phyloP scores from a whole-genome alignment of 2,888 invertebrate species.

The Atethmia centrago region DNA sequence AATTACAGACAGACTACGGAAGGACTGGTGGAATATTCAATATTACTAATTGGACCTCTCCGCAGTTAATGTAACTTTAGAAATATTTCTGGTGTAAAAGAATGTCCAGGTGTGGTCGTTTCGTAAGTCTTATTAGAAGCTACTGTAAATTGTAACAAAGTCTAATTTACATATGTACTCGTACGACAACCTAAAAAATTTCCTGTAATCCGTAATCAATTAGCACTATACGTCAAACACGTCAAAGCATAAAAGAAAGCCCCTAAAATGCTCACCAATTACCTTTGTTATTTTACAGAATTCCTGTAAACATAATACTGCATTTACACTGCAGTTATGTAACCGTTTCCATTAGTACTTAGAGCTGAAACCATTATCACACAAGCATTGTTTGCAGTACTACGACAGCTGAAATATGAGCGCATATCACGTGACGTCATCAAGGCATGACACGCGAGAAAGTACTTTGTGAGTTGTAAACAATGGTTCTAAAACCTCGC shows the following conservation, averaged over 20 bases:
- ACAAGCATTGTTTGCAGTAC: constrained; percentile 51
- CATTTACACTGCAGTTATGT: constrained; percentile 19
- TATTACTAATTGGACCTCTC: constrained; percentile 15
- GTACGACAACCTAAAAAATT: background rate
- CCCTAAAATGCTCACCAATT: background rate
- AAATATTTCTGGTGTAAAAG: background rate
- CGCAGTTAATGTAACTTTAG: background rate
- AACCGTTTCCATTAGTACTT: constrained; percentile 3
- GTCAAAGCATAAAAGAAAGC: too few relatives aligned
- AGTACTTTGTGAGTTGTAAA: constrained; percentile 31
- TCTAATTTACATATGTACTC: background rate
- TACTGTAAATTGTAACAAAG: background rate
- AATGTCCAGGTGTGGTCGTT: background rate
- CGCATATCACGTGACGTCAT: constrained; percentile 50
- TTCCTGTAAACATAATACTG: background rate
- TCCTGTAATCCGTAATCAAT: background rate
- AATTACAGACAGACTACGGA: background rate
- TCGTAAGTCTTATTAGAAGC: background rate
- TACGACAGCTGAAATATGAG: constrained; percentile 40
- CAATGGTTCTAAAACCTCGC: background rate
- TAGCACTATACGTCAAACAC: background rate
- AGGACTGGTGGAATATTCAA: constrained; percentile 10
- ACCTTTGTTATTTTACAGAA: background rate
- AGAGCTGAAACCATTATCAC: constrained; percentile 31
- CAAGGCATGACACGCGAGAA: constrained; percentile 46